Conservation (phyloP, 1,140 invertebrate genomes). For the Drosophila persimilis region DNA sequence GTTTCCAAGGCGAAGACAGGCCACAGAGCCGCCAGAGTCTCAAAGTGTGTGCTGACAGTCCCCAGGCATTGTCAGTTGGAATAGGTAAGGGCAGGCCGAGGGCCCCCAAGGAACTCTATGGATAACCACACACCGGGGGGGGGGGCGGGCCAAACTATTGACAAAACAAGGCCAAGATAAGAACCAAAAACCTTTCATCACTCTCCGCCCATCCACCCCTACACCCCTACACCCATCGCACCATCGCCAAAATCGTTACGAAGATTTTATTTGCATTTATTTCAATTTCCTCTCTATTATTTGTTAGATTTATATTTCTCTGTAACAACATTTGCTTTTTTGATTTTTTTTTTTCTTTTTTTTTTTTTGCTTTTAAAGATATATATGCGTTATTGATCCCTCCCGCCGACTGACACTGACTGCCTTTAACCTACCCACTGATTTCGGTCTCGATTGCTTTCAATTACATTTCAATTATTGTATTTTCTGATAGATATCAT, state of each 20-base stretch:
- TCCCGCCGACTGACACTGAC: slow-evolving; percentile 5
- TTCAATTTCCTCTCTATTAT: slow-evolving; percentile 33
- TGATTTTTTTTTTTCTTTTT: too few relatives aligned
- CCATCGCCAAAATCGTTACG: too few relatives aligned
- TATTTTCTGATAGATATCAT: slow-evolving; percentile 32
- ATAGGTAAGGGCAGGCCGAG: slow-evolving; percentile 21
- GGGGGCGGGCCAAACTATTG: slow-evolving; percentile 50
- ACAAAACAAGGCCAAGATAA: slow-evolving; percentile 53
- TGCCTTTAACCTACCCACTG: background rate
- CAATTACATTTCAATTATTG: slow-evolving; percentile 47
- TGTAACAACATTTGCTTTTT: slow-evolving; percentile 29
- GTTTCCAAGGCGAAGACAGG: slow-evolving; percentile 71
- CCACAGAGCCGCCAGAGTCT: background rate
- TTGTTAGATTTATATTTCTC: slow-evolving; percentile 47
- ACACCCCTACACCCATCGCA: too few relatives aligned
- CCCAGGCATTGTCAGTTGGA: slow-evolving; percentile 45
- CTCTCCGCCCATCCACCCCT: too few relatives aligned
- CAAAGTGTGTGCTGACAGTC: slow-evolving; percentile 54
- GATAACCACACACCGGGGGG: background rate
- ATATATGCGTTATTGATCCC: slow-evolving; percentile 7
- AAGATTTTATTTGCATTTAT: background rate
- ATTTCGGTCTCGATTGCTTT: slow-evolving; percentile 32
- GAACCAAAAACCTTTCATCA: too few relatives aligned
- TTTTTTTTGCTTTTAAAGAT: slow-evolving; percentile 8
- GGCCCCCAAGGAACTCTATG: background rate